Conservation (phyloP, 2,888 invertebrate genomes). For the Mystacides longicornis region DNA sequence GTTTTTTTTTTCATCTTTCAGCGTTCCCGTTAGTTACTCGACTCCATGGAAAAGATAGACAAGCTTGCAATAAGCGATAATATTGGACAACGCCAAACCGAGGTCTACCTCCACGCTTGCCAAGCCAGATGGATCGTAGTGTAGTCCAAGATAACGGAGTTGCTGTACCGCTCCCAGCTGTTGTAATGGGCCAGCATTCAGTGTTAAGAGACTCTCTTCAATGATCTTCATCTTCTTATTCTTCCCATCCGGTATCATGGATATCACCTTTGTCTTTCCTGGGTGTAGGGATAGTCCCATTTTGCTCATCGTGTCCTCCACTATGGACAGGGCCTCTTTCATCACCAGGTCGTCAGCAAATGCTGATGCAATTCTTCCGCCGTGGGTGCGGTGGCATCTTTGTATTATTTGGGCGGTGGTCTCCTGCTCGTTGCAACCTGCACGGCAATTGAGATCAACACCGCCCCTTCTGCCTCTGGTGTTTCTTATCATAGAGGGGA, state of each 20-base stretch:
- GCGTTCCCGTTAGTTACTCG: no score
- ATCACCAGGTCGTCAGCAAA: conserved; percentile 6
- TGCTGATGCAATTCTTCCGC: background rate
- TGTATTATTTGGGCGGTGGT: conserved; percentile 31
- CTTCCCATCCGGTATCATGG: background rate
- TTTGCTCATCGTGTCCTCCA: background rate
- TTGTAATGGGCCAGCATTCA: background rate
- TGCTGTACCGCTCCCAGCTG: background rate
- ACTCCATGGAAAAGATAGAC: no score
- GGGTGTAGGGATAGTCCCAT: background rate
- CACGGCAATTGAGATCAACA: conserved; percentile 34
- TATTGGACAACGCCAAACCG: background rate
- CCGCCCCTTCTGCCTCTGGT: conserved; percentile 29
- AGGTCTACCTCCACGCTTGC: background rate
- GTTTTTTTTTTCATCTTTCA: no score
- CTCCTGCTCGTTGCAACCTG: conserved; percentile 30
- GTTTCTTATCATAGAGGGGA: conserved; percentile 29
- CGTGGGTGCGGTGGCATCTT: background rate
- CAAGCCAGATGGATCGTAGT: background rate
- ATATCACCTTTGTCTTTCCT: background rate
- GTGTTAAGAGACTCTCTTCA: background rate
- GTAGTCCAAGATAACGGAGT: conserved; percentile 6
- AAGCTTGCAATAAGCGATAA: no score
- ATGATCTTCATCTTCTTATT: conserved; percentile 1
- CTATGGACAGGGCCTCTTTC: background rate